These are phyloP conservation scores for Saccopteryx leptura DNA, from an alignment of 2,113 vertebrate genomes.

Conservation along the genomic window DNA sequence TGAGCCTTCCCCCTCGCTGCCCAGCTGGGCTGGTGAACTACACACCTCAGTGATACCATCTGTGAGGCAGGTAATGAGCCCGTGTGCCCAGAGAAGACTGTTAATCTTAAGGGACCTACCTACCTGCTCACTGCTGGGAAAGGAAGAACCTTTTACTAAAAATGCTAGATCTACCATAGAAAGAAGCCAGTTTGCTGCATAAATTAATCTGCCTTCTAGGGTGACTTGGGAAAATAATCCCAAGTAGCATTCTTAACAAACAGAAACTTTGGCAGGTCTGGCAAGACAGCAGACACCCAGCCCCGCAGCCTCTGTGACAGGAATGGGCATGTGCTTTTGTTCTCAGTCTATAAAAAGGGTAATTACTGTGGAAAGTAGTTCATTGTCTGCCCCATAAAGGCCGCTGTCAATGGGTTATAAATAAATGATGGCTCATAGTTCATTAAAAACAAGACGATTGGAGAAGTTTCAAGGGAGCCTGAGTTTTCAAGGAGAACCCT, in stretches of 20 bases:
- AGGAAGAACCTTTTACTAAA: not conserved
- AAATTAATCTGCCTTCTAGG: not conserved
- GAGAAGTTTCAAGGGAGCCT: constrained; percentile 5
- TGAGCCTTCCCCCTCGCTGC: not conserved
- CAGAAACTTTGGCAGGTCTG: not conserved
- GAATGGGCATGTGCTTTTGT: not conserved
- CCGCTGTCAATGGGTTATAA: constrained; percentile 43
- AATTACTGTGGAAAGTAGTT: constrained; percentile 62
- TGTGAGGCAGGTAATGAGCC: not conserved
- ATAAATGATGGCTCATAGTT: constrained; percentile 62
- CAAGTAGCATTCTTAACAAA: not conserved
- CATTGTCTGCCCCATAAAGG: constrained; percentile 59
- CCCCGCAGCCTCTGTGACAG: not conserved
- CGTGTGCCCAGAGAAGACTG: not conserved
- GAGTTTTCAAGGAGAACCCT: constrained; percentile 43
- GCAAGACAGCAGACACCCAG: not conserved
- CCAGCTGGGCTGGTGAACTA: not conserved
- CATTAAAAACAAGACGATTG: constrained; percentile 46
- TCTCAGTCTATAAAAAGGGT: constrained; percentile 65
- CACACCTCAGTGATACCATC: not conserved
- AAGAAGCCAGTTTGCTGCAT: not conserved
- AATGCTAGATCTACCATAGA: not conserved
- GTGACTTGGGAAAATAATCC: not conserved
- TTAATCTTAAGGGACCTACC: not conserved
- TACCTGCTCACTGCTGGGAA: not conserved